Evolutionary conservation across 1,140 invertebrate species (phyloP).

Genomic region (Druon quercuslanigerum): DNA sequence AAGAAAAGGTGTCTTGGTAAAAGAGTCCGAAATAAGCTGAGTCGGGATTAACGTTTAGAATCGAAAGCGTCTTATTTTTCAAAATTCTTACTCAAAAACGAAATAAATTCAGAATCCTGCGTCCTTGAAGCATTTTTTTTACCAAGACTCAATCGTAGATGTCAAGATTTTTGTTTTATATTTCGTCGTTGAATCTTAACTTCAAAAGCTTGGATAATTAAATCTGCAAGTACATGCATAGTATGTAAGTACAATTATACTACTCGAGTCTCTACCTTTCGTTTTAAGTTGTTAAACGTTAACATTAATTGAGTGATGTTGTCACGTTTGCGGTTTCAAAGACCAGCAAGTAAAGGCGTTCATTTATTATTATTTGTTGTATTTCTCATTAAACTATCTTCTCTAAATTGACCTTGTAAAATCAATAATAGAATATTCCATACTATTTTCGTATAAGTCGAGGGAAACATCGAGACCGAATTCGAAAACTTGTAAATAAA

Average conservation of each 20-base stretch:
- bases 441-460: not conserved
- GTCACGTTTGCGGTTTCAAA: conserved; percentile 57
- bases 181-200: conserved; percentile 14
- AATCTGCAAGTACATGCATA: not conserved
- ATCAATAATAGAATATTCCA: not conserved
- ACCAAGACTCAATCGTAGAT: not conserved
- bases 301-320: conserved; percentile 55
- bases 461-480: no score
- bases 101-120: no score
- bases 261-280: conserved; percentile 47
- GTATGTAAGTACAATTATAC: conserved; percentile 32
- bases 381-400: not conserved
- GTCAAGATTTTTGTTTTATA: not conserved
- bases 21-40: no score
- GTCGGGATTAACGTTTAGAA: no score
- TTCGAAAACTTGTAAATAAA: no score
- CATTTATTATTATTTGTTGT: conserved; percentile 38
- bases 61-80: no score
- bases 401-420: not conserved
- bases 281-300: conserved; percentile 52
- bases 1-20: no score
- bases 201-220: not conserved
- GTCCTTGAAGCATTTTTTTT: not conserved
- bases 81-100: no score
- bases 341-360: conserved; percentile 62